Percentiles rank a stretch among this genome's conserved stretches.
These are phyloP conservation scores for Caerostris darwini DNA, from an alignment of 1,140 invertebrate species.

Conservation along the genomic window DNA sequence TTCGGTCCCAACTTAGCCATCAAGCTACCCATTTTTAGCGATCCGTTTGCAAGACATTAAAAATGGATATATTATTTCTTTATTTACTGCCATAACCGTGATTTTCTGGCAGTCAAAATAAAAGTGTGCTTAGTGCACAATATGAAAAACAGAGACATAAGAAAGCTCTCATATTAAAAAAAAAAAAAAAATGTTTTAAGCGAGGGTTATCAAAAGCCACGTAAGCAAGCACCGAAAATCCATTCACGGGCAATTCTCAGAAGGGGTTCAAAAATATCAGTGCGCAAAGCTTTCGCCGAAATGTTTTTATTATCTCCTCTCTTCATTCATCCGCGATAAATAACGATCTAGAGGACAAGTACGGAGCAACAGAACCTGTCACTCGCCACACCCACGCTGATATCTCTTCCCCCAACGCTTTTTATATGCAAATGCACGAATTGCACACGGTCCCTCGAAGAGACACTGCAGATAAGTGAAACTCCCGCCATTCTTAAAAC, in stretches of 20 bases:
- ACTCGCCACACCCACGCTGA: neutral
- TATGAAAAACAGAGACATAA: no score
- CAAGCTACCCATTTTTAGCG: no score
- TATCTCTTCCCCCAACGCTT: neutral
- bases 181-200: no score
- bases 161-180: no score
- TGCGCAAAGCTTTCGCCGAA: no score
- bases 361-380: conserved; percentile 20
- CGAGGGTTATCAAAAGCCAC: no score
- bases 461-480: conserved; percentile 35
- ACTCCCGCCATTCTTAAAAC: neutral
- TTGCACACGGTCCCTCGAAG: neutral
- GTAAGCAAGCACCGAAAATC: neutral
- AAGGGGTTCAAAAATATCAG: conserved; percentile 18
- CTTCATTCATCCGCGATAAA: conserved; percentile 12
- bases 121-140: no score
- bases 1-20: no score
- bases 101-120: no score
- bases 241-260: neutral
- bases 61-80: no score
- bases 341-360: neutral
- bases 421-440: conserved; percentile 51
- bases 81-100: no score
- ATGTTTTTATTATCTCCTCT: neutral
- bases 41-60: no score